phyloP scores from a whole-genome alignment of 2,797 vertebrate genomes.

The Pelobates cultripes region DNA sequence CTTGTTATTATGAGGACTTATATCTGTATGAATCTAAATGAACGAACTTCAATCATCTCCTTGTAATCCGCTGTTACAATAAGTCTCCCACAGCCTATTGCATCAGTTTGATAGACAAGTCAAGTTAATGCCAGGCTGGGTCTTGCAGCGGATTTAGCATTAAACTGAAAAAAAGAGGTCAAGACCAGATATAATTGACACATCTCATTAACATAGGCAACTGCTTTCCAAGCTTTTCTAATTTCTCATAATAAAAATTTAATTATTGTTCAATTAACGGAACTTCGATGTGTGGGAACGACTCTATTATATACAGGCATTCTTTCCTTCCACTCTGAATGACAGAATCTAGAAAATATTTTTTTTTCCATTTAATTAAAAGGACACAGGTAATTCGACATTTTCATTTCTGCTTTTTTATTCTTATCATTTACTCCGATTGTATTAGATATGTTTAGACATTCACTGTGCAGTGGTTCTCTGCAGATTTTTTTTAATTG shows the following conservation, averaged over 20 bases:
- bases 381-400: background rate
- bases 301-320: constrained; percentile 7
- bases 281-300: constrained; percentile 3
- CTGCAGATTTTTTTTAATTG: too few relatives aligned
- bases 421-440: too few relatives aligned
- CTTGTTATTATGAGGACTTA: too few relatives aligned
- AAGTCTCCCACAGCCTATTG: constrained; percentile 14
- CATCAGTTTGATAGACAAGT: constrained; percentile 20
- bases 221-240: constrained; percentile 18
- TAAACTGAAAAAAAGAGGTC: constrained; percentile 24
- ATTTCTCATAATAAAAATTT: constrained; percentile 27
- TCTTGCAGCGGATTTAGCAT: constrained; percentile 7
- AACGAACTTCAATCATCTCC: background rate
- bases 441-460: background rate
- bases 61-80: background rate
- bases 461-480: background rate
- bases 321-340: background rate
- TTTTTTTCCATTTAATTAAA: background rate
- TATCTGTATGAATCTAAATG: background rate
- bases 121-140: constrained; percentile 30
- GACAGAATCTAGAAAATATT: background rate
- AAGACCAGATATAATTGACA: constrained; percentile 25
- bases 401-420: background rate
- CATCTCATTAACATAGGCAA: constrained; percentile 19
- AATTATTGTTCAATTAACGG: constrained; percentile 28